Percentiles rank a stretch among this genome's conserved stretches.
Evolutionary conservation across 2,888 invertebrate species (phyloP).

Genomic region (Petrolisthes manimaculis): DNA sequence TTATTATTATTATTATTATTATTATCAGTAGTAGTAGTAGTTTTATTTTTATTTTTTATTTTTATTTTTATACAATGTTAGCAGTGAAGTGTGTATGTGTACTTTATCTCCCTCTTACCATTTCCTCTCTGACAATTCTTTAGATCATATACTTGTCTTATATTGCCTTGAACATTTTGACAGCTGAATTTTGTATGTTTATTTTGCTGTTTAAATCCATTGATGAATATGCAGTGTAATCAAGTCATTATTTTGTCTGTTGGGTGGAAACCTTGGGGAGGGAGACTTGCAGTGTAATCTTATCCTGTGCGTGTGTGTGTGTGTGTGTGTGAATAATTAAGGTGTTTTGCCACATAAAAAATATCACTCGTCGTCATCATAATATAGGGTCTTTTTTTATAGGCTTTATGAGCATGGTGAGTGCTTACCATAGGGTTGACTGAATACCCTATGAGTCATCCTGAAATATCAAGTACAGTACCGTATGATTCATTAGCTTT

Average conservation of each 20-base stretch:
- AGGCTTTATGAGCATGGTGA: too few relatives aligned
- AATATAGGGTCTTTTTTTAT: too few relatives aligned
- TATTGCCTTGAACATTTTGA: background rate
- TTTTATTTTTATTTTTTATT: slow-evolving; percentile 6
- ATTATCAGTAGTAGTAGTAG: background rate
- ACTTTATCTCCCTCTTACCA: background rate
- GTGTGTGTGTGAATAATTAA: background rate
- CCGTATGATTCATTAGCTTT: too few relatives aligned
- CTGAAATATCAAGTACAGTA: too few relatives aligned
- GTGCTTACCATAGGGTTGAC: too few relatives aligned
- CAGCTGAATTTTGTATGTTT: too few relatives aligned
- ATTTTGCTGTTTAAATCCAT: too few relatives aligned
- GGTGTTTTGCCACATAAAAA: too few relatives aligned
- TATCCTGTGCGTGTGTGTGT: background rate
- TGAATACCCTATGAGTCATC: too few relatives aligned
- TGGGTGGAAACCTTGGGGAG: background rate
- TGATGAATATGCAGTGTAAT: background rate
- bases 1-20: background rate
- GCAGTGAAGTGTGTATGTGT: background rate
- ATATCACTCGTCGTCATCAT: too few relatives aligned
- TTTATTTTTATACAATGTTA: background rate
- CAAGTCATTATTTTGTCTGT: background rate
- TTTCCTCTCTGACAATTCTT: background rate
- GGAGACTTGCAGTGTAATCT: background rate
- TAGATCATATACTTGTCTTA: background rate